phyloP scores from a whole-genome alignment of 2,888 invertebrate genomes.

The Heliothis peltigera region DNA sequence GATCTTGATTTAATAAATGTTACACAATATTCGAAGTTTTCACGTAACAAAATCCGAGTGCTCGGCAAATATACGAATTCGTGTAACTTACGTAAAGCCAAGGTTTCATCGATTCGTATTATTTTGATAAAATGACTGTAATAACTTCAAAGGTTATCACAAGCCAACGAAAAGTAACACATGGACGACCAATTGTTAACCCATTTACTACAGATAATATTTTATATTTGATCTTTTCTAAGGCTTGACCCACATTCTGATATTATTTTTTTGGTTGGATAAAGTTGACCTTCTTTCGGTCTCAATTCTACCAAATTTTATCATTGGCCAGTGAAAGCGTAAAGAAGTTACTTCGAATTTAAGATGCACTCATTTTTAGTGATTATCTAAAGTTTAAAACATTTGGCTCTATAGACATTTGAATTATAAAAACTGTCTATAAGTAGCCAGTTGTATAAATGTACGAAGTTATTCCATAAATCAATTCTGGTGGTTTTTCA shows the following conservation, averaged over 20 bases:
- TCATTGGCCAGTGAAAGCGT: too few species aligned
- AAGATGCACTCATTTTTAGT: too few species aligned
- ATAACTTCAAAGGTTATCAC: conserved; percentile 10
- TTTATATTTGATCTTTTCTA: neutral
- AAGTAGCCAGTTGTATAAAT: too few species aligned
- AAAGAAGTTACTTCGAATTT: too few species aligned
- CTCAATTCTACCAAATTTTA: too few species aligned
- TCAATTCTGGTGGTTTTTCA: too few species aligned
- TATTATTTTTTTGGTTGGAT: too few species aligned
- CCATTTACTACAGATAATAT: conserved; percentile 6
- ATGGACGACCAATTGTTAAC: neutral
- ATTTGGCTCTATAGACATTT: too few species aligned
- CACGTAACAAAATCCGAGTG: neutral
- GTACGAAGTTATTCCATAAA: too few species aligned
- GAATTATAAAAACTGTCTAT: too few species aligned
- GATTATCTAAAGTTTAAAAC: too few species aligned
- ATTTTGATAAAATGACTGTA: conserved; percentile 15
- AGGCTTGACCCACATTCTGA: neutral
- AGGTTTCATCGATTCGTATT: conserved; percentile 12
- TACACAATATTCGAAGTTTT: conserved; percentile 11
- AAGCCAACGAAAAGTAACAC: neutral
- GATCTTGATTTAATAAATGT: conserved; percentile 22
- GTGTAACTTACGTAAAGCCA: conserved; percentile 7
- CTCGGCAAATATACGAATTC: conserved; percentile 6
- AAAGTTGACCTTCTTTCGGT: too few species aligned